Percentiles rank a stretch among this genome's conserved stretches.
Conservation (phyloP, 2,888 invertebrate genomes). For the Carabus problematicus region DNA sequence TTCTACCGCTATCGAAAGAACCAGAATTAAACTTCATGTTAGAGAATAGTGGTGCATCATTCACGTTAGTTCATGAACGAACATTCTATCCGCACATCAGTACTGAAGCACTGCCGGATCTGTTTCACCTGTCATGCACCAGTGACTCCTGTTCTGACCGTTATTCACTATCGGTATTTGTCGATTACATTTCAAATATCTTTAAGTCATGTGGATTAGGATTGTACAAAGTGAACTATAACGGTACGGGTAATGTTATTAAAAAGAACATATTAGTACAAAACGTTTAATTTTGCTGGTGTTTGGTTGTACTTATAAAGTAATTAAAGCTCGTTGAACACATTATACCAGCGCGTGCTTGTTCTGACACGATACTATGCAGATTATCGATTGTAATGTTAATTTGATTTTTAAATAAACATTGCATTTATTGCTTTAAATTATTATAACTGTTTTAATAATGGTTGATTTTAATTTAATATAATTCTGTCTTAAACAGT, state of each 20-base stretch:
- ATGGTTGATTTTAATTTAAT: too few species aligned
- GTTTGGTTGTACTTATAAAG: too few species aligned
- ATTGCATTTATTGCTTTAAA: too few species aligned
- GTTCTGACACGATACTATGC: neutral
- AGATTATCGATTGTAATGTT: too few species aligned
- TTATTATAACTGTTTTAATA: too few species aligned
- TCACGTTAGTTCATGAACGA: conserved; percentile 61
- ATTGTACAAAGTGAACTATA: conserved; percentile 39
- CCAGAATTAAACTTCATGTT: conserved; percentile 59
- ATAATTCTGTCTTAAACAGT: too few species aligned
- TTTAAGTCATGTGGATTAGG: conserved; percentile 36
- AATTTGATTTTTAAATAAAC: too few species aligned
- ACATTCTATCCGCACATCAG: conserved; percentile 80
- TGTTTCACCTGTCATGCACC: conserved; percentile 57
- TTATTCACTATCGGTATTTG: conserved; percentile 11
- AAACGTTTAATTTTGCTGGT: too few species aligned
- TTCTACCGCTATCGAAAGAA: conserved; percentile 73
- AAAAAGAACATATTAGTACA: conserved; percentile 11
- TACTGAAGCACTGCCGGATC: conserved; percentile 74
- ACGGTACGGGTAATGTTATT: conserved; percentile 17
- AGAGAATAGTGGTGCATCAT: neutral
- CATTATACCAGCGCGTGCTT: conserved; percentile 5
- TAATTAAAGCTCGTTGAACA: neutral
- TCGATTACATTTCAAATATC: conserved; percentile 15
- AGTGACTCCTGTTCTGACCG: conserved; percentile 39